These are phyloP conservation scores for Synaphobranchus kaupii DNA, from an alignment of 2,797 vertebrate species.

Conservation along the genomic window DNA sequence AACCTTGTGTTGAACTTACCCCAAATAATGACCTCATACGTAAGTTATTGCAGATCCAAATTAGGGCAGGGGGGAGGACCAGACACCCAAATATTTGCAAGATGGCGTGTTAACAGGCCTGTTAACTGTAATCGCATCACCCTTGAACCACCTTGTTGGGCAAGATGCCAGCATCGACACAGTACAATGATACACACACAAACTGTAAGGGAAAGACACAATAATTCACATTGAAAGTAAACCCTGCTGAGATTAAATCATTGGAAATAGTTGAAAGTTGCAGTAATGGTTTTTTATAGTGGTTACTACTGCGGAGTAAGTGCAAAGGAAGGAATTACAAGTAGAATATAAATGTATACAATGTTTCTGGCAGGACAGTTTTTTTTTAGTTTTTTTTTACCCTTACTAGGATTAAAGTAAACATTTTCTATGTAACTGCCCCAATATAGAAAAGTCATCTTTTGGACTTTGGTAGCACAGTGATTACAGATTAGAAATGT, in stretches of 20 bases:
- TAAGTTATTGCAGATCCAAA: background rate
- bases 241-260: background rate
- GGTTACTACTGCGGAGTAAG: conserved; percentile 25
- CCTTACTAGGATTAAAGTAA: background rate
- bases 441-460: background rate
- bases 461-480: background rate
- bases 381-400: background rate
- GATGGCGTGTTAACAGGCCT: background rate
- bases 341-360: conserved; percentile 15
- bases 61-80: background rate
- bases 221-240: conserved; percentile 24
- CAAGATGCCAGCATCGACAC: background rate
- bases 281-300: conserved; percentile 29
- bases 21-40: background rate
- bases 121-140: background rate
- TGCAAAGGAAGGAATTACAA: conserved; percentile 21
- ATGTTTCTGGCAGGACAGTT: conserved; percentile 17
- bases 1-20: background rate
- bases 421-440: background rate
- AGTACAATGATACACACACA: background rate
- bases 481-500: background rate
- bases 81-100: background rate
- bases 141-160: background rate
- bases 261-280: conserved; percentile 16
- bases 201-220: background rate